Conservation (phyloP, 2,797 vertebrate species). For the Clamator glandarius region DNA sequence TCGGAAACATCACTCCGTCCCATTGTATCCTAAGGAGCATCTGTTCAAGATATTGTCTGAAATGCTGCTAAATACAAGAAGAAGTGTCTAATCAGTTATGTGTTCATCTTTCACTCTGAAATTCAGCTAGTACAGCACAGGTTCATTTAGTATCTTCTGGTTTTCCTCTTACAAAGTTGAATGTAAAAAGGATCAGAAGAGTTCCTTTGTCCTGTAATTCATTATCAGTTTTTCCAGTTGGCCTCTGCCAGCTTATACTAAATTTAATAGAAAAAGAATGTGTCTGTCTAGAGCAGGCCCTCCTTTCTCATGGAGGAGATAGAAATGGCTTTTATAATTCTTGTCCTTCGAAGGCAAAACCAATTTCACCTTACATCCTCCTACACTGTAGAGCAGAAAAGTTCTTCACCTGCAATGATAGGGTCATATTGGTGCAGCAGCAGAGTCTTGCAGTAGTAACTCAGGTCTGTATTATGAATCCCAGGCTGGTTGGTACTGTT, state of each 20-base stretch:
- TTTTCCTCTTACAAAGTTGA: not conserved
- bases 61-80: not conserved
- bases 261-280: not conserved
- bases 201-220: not conserved
- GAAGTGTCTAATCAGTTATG: not conserved
- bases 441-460: not conserved
- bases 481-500: not conserved
- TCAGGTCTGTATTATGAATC: not conserved
- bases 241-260: not conserved
- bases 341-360: not conserved
- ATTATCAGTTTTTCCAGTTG: not conserved
- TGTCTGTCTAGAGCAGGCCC: not conserved
- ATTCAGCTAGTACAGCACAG: not conserved
- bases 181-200: not conserved
- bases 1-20: not conserved
- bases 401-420: not conserved
- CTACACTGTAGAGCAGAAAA: not conserved
- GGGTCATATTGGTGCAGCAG: not conserved
- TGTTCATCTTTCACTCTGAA: not conserved
- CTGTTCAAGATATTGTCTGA: not conserved
- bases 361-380: not conserved
- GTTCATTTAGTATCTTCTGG: not conserved
- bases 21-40: not conserved
- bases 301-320: not conserved
- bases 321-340: not conserved